Base-by-base conservation (phyloP, 2,888 invertebrate species). In the Acrobasis repandana region DNA sequence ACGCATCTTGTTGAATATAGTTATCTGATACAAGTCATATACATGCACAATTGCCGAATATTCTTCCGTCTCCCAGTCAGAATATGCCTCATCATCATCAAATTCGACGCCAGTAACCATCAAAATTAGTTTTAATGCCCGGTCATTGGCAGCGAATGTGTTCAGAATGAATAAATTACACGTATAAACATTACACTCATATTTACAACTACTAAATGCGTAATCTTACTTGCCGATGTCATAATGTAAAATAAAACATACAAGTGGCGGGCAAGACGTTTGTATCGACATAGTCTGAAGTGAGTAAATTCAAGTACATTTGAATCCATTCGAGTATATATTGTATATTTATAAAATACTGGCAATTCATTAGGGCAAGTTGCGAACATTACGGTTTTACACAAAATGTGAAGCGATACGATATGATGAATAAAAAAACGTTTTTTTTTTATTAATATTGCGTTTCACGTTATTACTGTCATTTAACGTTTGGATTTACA, bases 191-290 rank as follows among this genome's bases (percentile, higher is more conserved):
- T 50, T 54, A 68, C 56, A 66, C 61, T 65, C 62, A 67, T 70
- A 73, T 71, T 69, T 71, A 73, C 68, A 75, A 48, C 66, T 71
- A 67, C 61, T 72, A 72, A 75, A 72, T 72, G 70, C 73, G 57
- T 58, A 64, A 63, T 56, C 61, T 69, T 63, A 54, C 60, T 47
- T 61, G n/a, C 38, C 57, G 58, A 47, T 58, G 59, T 47, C 54
- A 60, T 60, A 63, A 67, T 54, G 52, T 61, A 61, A 56, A 59
- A 59, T 54, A 61, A 63, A 54, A 61, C 58, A 64, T 62, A 61
- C 56, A 59, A 59, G 62, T 20, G 10, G 14, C 34, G 43, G 85
- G 85, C 85, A 85, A 85, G 84, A 76, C 69, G 68, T 67, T 63
- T 63, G 18, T 65, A 70, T 70, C 76, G 76, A 80, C 76, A 81